A percentile compares a stretch with the other conserved stretches of the same genome.
phyloP scores from a whole-genome alignment of 2,888 invertebrate species.

The Hybos culiciformis region DNA sequence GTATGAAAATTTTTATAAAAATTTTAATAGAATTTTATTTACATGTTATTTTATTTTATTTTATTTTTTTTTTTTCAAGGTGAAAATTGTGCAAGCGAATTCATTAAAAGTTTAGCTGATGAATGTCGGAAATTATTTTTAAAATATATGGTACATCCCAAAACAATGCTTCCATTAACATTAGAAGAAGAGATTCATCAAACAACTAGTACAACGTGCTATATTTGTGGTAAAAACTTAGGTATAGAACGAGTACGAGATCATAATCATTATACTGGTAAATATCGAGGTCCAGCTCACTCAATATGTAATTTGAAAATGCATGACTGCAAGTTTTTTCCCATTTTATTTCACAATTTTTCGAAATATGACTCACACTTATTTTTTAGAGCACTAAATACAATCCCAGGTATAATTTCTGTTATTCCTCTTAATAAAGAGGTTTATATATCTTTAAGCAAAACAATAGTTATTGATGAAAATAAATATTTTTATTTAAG shows the following conservation, averaged over 20 bases:
- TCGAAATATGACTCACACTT: conserved; percentile 22
- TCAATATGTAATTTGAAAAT: conserved; percentile 16
- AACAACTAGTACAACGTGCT: too few relatives aligned
- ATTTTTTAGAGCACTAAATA: conserved; percentile 18
- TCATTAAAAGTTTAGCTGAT: too few relatives aligned
- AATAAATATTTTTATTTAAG: conserved; percentile 9
- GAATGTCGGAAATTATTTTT: too few relatives aligned
- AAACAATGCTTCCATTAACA: neutral
- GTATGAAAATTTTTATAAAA: too few relatives aligned
- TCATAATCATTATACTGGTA: conserved; percentile 14
- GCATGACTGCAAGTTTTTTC: conserved; percentile 13
- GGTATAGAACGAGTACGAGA: neutral
- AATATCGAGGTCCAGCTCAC: conserved; percentile 18
- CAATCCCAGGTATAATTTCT: neutral
- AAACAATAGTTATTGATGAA: conserved; percentile 10
- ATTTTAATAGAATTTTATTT: too few relatives aligned
- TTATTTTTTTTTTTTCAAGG: too few relatives aligned
- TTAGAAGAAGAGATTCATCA: too few relatives aligned
- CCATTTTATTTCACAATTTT: conserved; percentile 19
- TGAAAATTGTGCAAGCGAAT: neutral
- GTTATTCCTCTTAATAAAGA: conserved; percentile 14
- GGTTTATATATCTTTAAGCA: conserved; percentile 22
- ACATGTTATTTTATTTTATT: too few relatives aligned
- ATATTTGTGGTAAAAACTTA: neutral
- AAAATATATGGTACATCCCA: neutral